Evolutionary conservation across 2,888 invertebrate species (phyloP), one percentile per base, ranked within the genome.

Genomic region (Heteromurus nitidus): DNA sequence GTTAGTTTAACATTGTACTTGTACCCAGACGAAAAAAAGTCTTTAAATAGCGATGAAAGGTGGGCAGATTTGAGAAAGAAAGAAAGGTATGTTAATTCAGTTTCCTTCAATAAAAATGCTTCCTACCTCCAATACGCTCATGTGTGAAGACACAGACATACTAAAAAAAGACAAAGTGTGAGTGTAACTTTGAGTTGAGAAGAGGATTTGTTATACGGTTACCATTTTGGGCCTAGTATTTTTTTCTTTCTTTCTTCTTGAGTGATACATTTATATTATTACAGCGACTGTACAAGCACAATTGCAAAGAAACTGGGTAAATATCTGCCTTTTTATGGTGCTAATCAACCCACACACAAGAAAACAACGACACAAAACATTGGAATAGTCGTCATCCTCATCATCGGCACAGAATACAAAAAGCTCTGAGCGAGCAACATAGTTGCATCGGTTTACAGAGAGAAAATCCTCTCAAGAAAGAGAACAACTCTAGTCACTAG

Each of bases 321-420:
- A 77, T 77, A 62, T 62, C 44, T 44, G 70, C 53, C 79, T 72
- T 79, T 76, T 79, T 79, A 72, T 55, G 79, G 77, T 30, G 20
- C 70, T 72, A 79, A 70, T 79, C 79, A 72, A 58, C 79, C 79
- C 65, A 79, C 79, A 72, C 79, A 65, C 62, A 62, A 53, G 20
- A 22, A 75, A 77, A 77, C 50, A 67, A 9, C 55, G 55, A 55
- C 55, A 9, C 55, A 55, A 2, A n/a, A n/a, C n/a, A n/a, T n/a
- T n/a, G n/a, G n/a, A n/a, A n/a, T n/a, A 20, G 18, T 42, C 64
- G n/a, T 64, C 64, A 47, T 47, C n/a, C 7, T 47, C 47, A 47
- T 5, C 47, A 47, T 47, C 47, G n/a, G 11, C 47, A 47, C n/a
- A 47, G 11, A 47, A 13, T 9, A 13, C 36, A 36, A 36, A 13